phyloP scores from a whole-genome alignment of 2,113 vertebrate genomes.

The Struthio camelus region DNA sequence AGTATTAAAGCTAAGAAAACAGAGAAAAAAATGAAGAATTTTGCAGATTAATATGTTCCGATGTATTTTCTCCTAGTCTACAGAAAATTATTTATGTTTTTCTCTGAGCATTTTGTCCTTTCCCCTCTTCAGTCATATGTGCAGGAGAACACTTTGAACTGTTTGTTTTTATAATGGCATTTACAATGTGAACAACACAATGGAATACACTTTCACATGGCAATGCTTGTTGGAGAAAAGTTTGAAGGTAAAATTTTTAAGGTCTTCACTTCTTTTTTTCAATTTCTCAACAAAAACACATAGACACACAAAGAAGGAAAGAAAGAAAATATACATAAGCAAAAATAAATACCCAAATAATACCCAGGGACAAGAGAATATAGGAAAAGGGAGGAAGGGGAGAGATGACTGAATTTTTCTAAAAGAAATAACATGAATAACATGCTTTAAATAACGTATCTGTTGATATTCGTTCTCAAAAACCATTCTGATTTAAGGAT shows the following conservation, averaged over 20 bases:
- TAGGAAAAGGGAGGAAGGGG: neutral
- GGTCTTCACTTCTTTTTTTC: neutral
- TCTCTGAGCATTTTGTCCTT: no score
- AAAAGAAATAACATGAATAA: neutral
- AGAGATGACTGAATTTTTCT: neutral
- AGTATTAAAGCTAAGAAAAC: no score
- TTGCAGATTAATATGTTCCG: no score
- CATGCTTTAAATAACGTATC: neutral
- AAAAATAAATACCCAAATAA: neutral
- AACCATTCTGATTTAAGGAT: neutral
- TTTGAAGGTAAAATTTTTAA: neutral
- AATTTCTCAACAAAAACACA: neutral
- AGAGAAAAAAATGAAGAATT: no score
- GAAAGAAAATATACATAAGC: neutral
- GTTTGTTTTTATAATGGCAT: neutral
- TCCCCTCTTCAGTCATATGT: no score
- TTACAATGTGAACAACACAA: neutral
- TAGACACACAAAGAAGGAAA: neutral
- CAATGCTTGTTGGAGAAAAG: neutral
- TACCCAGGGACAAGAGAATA: neutral
- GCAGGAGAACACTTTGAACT: neutral
- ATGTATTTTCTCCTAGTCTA: no score
- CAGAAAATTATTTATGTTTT: no score
- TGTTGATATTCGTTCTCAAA: neutral
- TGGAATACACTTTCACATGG: neutral